These are phyloP conservation scores for Micromys minutus DNA, from an alignment of 2,113 vertebrate species.

Conservation along the genomic window DNA sequence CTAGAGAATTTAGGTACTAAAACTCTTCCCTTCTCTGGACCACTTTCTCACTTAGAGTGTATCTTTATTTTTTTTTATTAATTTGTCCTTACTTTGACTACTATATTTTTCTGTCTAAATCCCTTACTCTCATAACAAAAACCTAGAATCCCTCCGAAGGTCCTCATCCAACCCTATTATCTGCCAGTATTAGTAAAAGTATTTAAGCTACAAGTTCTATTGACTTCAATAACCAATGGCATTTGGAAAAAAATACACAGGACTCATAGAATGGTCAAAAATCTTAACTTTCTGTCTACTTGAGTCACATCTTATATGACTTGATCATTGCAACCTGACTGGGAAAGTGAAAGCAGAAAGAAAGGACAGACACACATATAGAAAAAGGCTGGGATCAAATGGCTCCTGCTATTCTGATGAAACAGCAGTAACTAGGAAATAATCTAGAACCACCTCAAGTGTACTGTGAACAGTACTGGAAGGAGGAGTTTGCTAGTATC, in stretches of 20 bases:
- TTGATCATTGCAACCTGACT: not conserved
- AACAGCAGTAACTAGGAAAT: not conserved
- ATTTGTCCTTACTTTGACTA: not conserved
- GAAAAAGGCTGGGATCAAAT: not conserved
- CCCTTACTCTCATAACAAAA: not conserved
- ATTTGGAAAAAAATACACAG: conserved; percentile 88
- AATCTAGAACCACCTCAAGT: not conserved
- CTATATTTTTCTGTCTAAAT: not conserved
- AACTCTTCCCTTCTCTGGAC: not conserved
- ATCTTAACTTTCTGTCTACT: conserved; percentile 82
- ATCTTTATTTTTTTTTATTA: not conserved
- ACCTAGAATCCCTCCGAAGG: not conserved
- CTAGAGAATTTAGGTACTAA: not conserved
- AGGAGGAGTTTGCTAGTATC: not conserved
- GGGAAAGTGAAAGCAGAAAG: too few relatives aligned
- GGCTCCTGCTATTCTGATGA: not conserved
- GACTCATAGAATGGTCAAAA: conserved; percentile 84
- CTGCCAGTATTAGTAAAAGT: conserved; percentile 87
- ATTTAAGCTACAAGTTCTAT: conserved; percentile 95
- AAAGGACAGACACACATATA: not conserved
- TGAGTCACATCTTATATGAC: not conserved
- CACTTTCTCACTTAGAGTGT: not conserved
- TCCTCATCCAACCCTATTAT: not conserved
- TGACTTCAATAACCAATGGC: conserved; percentile 95
- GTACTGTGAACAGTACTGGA: not conserved